A percentile compares a stretch with the other conserved stretches of the same genome.
Conservation (phyloP, 2,797 vertebrate genomes). For the Otolemur crassicaudatus region DNA sequence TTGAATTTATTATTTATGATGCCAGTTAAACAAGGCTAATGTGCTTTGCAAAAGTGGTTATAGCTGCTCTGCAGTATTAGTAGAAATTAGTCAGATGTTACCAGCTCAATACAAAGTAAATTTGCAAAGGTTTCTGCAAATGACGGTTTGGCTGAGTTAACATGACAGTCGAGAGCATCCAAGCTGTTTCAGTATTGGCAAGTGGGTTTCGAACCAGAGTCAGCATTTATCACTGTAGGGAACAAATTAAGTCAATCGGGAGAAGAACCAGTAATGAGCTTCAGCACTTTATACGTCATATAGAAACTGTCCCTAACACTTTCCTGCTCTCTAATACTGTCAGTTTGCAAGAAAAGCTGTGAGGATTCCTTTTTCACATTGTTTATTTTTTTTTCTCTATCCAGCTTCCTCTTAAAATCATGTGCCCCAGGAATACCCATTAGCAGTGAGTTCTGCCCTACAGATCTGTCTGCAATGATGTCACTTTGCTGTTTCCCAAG, state of each 20-base stretch:
- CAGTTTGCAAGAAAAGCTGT: neutral
- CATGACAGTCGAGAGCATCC: constrained; percentile 74
- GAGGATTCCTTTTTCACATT: neutral
- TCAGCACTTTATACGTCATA: neutral
- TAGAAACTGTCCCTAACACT: neutral
- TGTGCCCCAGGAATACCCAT: neutral
- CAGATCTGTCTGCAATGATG: neutral
- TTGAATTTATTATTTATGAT: constrained; percentile 83
- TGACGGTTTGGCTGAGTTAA: constrained; percentile 79
- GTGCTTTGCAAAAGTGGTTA: constrained; percentile 74
- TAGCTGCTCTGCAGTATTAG: constrained; percentile 74
- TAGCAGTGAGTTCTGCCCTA: neutral
- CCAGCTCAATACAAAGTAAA: constrained; percentile 78
- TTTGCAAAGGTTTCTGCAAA: constrained; percentile 78
- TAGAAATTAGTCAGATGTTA: constrained; percentile 82
- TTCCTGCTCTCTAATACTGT: neutral
- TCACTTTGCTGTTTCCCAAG: neutral
- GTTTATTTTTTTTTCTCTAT: neutral
- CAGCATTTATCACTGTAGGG: constrained; percentile 72
- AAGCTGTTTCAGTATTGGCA: constrained; percentile 71
- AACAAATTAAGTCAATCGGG: constrained; percentile 37
- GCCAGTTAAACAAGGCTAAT: constrained; percentile 81
- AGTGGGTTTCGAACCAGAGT: constrained; percentile 67
- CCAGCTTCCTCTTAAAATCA: neutral
- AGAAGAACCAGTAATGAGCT: neutral